Base-by-base conservation (phyloP, 2,888 invertebrate species). In the Liposcelis brunnea region DNA sequence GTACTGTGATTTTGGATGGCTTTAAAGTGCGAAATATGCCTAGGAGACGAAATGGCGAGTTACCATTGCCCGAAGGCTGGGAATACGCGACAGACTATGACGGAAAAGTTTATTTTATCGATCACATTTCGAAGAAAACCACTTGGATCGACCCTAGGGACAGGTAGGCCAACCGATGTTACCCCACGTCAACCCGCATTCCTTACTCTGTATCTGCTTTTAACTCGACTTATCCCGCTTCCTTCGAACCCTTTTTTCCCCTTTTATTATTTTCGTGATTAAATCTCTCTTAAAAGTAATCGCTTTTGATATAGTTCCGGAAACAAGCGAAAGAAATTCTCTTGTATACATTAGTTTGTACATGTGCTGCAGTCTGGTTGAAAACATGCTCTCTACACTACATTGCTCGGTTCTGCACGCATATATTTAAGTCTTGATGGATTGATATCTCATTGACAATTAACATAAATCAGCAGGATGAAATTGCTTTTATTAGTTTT, bases 101-200 rank as follows among this genome's bases (percentile, higher is more conserved):
- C 70, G 94, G 94, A 64, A 94, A 94, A 77, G 74, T 86, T 59
- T 95, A 94, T 73, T 95, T 87, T 71, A 93, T 95, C 71, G 93
- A 95, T 69, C 95, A 95, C 71, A 89, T 85, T 68, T 87, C 79
- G 63, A 84, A 86, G 73, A 85, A 89, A 77, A 95, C 95, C 64
- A 93, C 94, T 66, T 94, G 95, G 94, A 85, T 95, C 71, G 94
- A 95, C 77, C 95, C 94, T 61, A 77, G 94, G 72, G 94, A 95
- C 79, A 84, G 86, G 89, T 89, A 77, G 72, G 76, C 71, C 65
- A 35, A 10, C 49, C 47, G 47, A 43, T 45, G 48, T 50, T 49
- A 51, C 52, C 53, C 49, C 53, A 52, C 45, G 50, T 49, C 52
- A 50, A 52, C 46, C 49, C 46, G 48, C 52, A 53, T 55, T 55